Conservation (phyloP, 2,797 vertebrate species). For the Tolypeutes matacus region DNA sequence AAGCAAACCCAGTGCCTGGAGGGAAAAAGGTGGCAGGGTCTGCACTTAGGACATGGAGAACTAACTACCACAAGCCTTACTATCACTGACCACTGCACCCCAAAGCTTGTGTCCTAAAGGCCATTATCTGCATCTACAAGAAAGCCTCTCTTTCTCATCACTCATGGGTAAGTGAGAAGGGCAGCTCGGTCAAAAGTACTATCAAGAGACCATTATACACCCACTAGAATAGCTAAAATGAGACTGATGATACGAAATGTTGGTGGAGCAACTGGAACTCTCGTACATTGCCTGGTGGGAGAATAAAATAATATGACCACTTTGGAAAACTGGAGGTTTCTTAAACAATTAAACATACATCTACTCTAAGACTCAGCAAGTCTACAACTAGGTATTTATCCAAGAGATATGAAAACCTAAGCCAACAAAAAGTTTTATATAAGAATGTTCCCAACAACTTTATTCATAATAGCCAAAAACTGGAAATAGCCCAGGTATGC, state of each 20-base stretch:
- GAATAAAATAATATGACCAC: background rate
- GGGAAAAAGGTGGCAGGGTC: background rate
- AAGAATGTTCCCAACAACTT: background rate
- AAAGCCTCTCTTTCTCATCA: background rate
- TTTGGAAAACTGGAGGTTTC: background rate
- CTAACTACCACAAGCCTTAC: background rate
- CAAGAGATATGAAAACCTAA: background rate
- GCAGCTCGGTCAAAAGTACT: background rate
- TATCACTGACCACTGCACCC: fast-evolving
- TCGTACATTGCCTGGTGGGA: background rate
- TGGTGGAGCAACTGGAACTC: background rate
- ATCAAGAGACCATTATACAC: background rate
- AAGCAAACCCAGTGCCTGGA: background rate
- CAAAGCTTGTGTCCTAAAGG: background rate
- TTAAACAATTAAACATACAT: slow-evolving; percentile 19
- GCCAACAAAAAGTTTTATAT: background rate
- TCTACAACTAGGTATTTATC: background rate
- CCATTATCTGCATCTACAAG: background rate
- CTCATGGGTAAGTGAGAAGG: background rate
- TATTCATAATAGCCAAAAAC: background rate
- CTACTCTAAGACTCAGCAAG: background rate
- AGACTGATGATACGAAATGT: background rate
- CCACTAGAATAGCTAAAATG: background rate
- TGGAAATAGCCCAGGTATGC: background rate
- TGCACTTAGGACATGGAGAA: background rate